Base-by-base conservation (phyloP, 2,797 vertebrate genomes). In the Phoxinus dragarum region DNA sequence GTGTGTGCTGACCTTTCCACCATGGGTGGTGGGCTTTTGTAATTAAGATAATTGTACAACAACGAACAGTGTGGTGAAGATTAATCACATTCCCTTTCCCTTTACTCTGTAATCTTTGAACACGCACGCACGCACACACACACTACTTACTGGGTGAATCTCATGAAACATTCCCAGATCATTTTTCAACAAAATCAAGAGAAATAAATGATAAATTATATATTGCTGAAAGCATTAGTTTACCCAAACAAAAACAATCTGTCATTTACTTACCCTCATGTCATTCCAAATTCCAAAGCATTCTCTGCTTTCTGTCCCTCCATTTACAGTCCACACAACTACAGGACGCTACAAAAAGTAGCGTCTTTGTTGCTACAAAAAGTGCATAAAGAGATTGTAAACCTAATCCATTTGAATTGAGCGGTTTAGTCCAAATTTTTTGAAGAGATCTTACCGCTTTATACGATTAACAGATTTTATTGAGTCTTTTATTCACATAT, bases 1-100 rank as follows among this genome's bases (percentile, higher is more conserved):
- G 86, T 44, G 68, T 64, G 74, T 59, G 82, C 71, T 87, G 87
- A 89, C 88, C 87, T 88, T 86, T 54, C 38, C 85, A 82, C 67
- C 75, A 66, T 73, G 67, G 81, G 82, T 77, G 82, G 84, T 36
- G 64, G 81, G 82, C 73, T 81, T 69, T 85, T 74, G 88, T 90
- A 89, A 90, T 91, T 90, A 86, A 88, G 88, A 86, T 90, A 88
- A 91, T 88, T 88, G 87, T 88, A 86, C 79, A 87, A 87, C 52
- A 81, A 59, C 19, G 61, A 85, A 84, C 87, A 82, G 68, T 64
- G 76, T 72, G 67, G 61, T 59, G 19, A 83, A 82, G 86, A 89
- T 88, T 86, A 85, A 89, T 86, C 81, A 17, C 72, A 34, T 86
- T 74, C 75, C 14, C 21, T 75, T 80, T 85, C 74, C 68, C 56